Evolutionary conservation across 2,888 invertebrate species (phyloP), one percentile per base, ranked within the genome.

Genomic region (Andrena chrysosceles): DNA sequence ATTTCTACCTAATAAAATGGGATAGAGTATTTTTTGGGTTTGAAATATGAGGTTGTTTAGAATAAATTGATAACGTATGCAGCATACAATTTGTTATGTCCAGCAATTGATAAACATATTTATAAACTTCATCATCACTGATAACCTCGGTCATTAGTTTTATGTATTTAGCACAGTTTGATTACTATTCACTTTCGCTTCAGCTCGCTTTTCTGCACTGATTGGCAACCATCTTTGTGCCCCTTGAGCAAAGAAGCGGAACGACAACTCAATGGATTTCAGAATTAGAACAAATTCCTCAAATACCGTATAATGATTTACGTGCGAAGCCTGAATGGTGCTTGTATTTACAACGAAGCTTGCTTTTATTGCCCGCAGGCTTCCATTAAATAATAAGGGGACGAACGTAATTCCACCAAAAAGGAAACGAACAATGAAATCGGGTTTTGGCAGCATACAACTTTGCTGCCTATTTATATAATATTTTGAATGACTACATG

Each of bases 121-220:
- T 54, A 54, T 20, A 54, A 20, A 54, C 23, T 2, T 54, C 54
- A 8, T 42, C 42, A 6, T 20, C 20, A 23, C 54, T 20, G 20
- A 54, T 54, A 54, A 20, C 23, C 54, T 54, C 54, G 54, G 20
- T 16, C 42, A 16, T 42, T 6, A 56, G 59, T 13, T 59, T 31
- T 2, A 29, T 31, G 13, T 60, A 16, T 60, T 23, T 56, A 26
- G 56, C 8, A 56, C 56, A 56, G 56, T 56, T 23, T 56, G 26
- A 56, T 56, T 56, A 69, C 26, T 62, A n/a, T 48, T 42, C 56
- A 74, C 77, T 77, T 60, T 78, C 67, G 59, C 63, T 78, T 63
- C 63, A 3, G 23, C 63, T 76, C 63, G 48, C 54, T 31, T 59
- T 48, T 49, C 31, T 59, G 64, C 74, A 56, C 48, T 64, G 62